Conservation (phyloP, 2,113 vertebrate genomes). For the Plecturocebus donacophilus region DNA sequence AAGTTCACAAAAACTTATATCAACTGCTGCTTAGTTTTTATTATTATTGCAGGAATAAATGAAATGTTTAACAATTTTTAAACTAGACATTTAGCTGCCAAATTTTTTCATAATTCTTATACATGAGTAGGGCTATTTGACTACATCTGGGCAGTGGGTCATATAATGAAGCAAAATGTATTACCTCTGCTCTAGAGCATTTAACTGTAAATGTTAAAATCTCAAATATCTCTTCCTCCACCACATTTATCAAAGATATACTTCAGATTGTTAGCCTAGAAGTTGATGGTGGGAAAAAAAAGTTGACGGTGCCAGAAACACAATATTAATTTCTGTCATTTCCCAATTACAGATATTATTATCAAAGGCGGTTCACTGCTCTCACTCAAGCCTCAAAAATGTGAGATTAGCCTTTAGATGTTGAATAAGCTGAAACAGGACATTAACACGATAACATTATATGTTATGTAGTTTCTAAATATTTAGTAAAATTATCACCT, state of each 20-base stretch:
- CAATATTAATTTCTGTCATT: too few species aligned
- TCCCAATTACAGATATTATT: neutral
- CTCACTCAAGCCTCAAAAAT: neutral
- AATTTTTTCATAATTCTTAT: neutral
- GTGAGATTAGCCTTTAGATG: neutral
- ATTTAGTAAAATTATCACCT: neutral
- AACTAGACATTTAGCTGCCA: neutral
- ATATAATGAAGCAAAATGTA: neutral
- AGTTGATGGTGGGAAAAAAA: neutral
- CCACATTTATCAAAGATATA: neutral
- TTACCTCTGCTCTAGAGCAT: neutral
- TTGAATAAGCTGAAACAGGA: neutral
- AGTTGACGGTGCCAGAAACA: too few species aligned
- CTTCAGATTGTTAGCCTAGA: neutral
- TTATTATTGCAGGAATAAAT: neutral
- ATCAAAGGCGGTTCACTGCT: neutral
- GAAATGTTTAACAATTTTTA: neutral
- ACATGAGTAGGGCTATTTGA: neutral
- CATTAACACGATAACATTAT: neutral
- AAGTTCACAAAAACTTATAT: neutral
- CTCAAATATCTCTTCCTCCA: neutral
- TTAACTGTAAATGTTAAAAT: neutral
- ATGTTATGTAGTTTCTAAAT: neutral
- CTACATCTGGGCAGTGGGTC: neutral
- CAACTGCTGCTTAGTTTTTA: neutral